A percentile compares a stretch with the other conserved stretches of the same genome.
phyloP scores from a whole-genome alignment of 2,797 vertebrate genomes.

The Oreonectes daqikongensis region DNA sequence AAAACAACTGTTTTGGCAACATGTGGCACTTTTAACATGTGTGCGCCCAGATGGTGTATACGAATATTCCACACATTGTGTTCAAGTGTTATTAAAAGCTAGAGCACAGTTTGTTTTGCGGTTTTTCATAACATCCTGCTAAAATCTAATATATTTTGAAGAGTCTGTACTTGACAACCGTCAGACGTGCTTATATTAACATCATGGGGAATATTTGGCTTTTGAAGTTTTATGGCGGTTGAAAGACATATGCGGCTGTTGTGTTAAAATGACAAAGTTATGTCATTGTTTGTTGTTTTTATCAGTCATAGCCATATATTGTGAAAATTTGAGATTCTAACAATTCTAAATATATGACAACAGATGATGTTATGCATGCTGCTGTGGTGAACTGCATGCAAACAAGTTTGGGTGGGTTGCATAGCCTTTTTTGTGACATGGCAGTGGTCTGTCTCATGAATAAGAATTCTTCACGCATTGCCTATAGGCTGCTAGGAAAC shows the following conservation, averaged over 20 bases:
- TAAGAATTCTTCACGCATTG: constrained; percentile 25
- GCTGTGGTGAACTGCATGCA: not conserved
- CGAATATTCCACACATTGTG: constrained; percentile 2
- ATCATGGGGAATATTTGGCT: constrained; percentile 15
- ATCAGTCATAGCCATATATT: not conserved
- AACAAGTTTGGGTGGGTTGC: not conserved
- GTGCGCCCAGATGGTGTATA: constrained; percentile 23
- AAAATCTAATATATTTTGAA: constrained; percentile 21
- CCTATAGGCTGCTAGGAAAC: constrained; percentile 3
- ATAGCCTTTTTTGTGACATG: not conserved
- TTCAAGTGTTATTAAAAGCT: constrained; percentile 21
- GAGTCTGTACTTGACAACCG: constrained; percentile 11
- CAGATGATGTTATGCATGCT: not conserved
- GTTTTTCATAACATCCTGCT: not conserved
- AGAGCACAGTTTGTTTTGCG: not conserved
- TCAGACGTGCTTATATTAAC: constrained; percentile 22
- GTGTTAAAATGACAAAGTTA: constrained; percentile 1
- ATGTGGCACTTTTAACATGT: constrained; percentile 24
- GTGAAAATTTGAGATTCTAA: not conserved
- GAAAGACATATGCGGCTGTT: not conserved
- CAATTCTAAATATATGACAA: not conserved
- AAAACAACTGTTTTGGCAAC: constrained; percentile 26
- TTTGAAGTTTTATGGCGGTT: not conserved
- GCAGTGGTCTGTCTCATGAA: constrained; percentile 13
- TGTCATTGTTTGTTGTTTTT: not conserved